Conservation (phyloP, 2,797 vertebrate species). For the Sebastes matsubarae region DNA sequence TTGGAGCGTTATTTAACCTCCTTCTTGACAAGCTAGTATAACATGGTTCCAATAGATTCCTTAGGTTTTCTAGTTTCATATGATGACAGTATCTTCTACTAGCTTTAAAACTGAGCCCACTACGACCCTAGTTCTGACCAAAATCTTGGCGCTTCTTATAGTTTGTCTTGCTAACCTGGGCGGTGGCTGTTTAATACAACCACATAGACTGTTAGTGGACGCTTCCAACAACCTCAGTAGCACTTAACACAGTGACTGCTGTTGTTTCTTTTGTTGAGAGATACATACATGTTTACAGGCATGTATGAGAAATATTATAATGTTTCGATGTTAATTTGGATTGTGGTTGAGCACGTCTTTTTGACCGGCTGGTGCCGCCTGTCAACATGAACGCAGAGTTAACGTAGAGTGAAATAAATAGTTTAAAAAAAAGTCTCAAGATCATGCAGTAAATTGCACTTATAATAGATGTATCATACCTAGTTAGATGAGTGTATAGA, state of each 20-base stretch:
- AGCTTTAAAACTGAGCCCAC: no score
- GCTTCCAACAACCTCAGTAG: not conserved
- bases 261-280: not conserved
- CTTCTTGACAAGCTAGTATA: no score
- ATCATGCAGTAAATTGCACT: not conserved
- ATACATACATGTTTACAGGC: not conserved
- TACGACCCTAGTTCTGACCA: not conserved
- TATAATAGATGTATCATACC: not conserved
- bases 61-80: no score
- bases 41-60: no score
- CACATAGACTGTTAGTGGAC: not conserved
- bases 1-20: no score
- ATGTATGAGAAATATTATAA: not conserved
- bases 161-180: not conserved
- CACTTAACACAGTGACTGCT: not conserved
- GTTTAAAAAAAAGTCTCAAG: not conserved
- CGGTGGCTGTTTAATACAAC: not conserved
- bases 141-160: not conserved
- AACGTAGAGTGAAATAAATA: not conserved
- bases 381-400: not conserved
- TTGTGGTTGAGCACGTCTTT: not conserved
- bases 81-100: no score
- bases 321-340: not conserved
- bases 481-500: not conserved
- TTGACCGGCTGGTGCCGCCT: not conserved